These are phyloP conservation scores for Ichneumoninae sp. DNA, from an alignment of 2,888 invertebrate species.

Conservation along the genomic window DNA sequence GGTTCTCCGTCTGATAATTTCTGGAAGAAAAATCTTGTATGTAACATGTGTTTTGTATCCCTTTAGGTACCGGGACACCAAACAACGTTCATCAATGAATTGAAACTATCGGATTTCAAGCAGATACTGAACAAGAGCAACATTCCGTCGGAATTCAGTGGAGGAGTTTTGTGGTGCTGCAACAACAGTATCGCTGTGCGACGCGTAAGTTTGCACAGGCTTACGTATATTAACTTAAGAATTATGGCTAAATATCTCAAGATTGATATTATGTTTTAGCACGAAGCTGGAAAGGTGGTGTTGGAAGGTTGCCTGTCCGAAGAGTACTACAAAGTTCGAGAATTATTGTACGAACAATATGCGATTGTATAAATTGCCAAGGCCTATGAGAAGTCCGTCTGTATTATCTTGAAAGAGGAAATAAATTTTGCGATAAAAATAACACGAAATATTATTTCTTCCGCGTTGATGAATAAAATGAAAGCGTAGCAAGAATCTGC, in stretches of 20 bases:
- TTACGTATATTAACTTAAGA: background rate
- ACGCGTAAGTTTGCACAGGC: slow-evolving; percentile 86
- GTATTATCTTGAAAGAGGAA: slow-evolving; percentile 43
- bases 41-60: slow-evolving; percentile 22
- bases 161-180: slow-evolving; percentile 97
- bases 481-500: background rate
- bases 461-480: background rate
- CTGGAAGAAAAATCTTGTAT: background rate
- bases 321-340: slow-evolving; percentile 97
- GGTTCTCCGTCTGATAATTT: slow-evolving; percentile 5
- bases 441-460: background rate
- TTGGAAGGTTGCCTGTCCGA: slow-evolving; percentile 97
- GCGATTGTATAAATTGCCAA: slow-evolving; percentile 91
- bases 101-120: slow-evolving; percentile 96
- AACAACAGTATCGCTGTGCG: slow-evolving; percentile 95
- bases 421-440: slow-evolving; percentile 60
- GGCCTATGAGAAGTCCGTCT: slow-evolving; percentile 14
- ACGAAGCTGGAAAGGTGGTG: slow-evolving; percentile 96
- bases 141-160: slow-evolving; percentile 94
- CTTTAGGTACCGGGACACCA: slow-evolving; percentile 88
- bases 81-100: slow-evolving; percentile 96
- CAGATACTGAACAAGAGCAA: slow-evolving; percentile 91
- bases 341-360: slow-evolving; percentile 97
- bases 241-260: slow-evolving; percentile 4
- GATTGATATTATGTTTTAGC: slow-evolving; percentile 85